Evolutionary conservation across 2,888 invertebrate species (phyloP).

Genomic region (Caenorhabditis angaria): DNA sequence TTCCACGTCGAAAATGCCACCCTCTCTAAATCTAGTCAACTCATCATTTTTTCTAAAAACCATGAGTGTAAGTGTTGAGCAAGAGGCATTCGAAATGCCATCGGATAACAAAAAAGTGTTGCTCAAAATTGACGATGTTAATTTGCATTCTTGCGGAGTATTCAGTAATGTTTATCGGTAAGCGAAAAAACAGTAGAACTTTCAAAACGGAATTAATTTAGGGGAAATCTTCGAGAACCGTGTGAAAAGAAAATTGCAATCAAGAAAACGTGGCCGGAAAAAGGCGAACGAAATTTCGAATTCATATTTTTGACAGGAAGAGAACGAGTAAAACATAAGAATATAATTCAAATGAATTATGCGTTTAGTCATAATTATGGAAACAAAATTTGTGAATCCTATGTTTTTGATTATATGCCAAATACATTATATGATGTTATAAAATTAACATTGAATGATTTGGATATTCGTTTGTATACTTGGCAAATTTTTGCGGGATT

Average conservation of each 20-base stretch:
- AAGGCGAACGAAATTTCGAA: conserved; percentile 41
- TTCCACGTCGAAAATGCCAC: no score
- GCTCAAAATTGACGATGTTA: conserved; percentile 46
- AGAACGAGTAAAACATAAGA: conserved; percentile 49
- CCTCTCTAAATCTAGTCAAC: conserved; percentile 13
- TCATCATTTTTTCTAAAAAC: not conserved
- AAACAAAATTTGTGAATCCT: conserved; percentile 42
- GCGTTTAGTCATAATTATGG: conserved; percentile 49
- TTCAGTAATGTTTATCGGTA: conserved; percentile 52
- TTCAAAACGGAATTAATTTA: conserved; percentile 4
- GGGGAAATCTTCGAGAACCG: conserved; percentile 41
- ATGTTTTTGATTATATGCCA: conserved; percentile 57
- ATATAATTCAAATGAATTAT: conserved; percentile 55
- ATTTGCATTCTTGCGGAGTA: conserved; percentile 48
- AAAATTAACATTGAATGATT: conserved; percentile 30
- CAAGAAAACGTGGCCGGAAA: conserved; percentile 62
- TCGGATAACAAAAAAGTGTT: conserved; percentile 44
- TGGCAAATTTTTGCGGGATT: conserved; percentile 66
- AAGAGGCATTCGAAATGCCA: conserved; percentile 51
- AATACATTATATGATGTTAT: conserved; percentile 33
- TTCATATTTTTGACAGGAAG: conserved; percentile 46
- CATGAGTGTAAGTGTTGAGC: conserved; percentile 44
- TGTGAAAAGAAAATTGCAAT: conserved; percentile 53
- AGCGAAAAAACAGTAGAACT: not conserved
- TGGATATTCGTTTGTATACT: conserved; percentile 60